Evolutionary conservation across 2,888 invertebrate species (phyloP).

Genomic region (Drosophila yooni): DNA sequence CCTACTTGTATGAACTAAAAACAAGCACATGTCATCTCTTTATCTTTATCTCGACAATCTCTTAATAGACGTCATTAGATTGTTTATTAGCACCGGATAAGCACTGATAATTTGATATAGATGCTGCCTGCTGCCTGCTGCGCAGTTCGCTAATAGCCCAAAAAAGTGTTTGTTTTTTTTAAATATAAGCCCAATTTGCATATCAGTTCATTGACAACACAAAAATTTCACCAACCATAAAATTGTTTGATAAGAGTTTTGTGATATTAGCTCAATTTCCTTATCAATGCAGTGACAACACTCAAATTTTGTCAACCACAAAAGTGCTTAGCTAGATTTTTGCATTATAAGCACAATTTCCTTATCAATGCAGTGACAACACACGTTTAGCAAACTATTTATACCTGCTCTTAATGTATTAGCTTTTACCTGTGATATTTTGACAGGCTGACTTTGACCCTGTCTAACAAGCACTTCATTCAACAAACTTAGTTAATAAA

Average conservation of each 20-base stretch:
- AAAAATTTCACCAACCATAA: slow-evolving; percentile 1
- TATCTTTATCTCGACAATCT: slow-evolving; percentile 18
- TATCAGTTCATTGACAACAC: slow-evolving; percentile 33
- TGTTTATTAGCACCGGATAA: slow-evolving; percentile 54
- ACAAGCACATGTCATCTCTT: not conserved
- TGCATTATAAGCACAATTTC: slow-evolving; percentile 4
- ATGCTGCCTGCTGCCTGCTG: no score
- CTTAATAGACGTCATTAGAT: slow-evolving; percentile 51
- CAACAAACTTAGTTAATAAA: not conserved
- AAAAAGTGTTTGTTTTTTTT: slow-evolving; percentile 1
- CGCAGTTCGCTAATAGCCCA: not conserved
- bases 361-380: slow-evolving; percentile 35
- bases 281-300: not conserved
- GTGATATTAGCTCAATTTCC: not conserved
- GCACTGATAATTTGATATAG: slow-evolving; percentile 4
- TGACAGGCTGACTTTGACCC: slow-evolving; percentile 16
- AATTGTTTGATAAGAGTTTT: not conserved
- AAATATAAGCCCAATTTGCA: slow-evolving; percentile 8
- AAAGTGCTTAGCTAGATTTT: not conserved
- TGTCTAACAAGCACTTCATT: not conserved
- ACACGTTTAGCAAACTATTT: not conserved
- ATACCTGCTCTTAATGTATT: slow-evolving; percentile 26
- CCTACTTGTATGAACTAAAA: not conserved
- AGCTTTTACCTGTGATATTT: slow-evolving; percentile 2
- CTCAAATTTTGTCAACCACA: not conserved